These are phyloP conservation scores for Uloborus diversus DNA, from an alignment of 1,140 invertebrate species.

Conservation along the genomic window DNA sequence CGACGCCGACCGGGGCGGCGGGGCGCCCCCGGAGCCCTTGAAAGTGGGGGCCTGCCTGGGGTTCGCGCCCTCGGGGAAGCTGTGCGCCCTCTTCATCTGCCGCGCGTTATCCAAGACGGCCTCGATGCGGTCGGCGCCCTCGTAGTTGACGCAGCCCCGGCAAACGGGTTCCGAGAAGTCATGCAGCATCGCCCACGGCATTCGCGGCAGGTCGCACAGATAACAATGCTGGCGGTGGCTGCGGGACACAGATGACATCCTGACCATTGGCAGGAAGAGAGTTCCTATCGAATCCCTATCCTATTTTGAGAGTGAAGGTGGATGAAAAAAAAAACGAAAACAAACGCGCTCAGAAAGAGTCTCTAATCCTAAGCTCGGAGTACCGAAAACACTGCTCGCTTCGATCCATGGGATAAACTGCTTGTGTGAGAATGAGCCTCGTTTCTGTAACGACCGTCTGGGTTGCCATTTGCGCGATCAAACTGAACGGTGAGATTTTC, in stretches of 20 bases:
- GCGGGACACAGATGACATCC: constrained; percentile 55
- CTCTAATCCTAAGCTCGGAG: neutral
- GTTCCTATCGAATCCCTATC: too few species aligned
- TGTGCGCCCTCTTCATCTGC: constrained; percentile 86
- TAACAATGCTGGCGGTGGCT: constrained; percentile 95
- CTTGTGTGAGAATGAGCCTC: too few species aligned
- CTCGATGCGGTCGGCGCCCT: constrained; percentile 97
- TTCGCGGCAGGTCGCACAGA: constrained; percentile 96
- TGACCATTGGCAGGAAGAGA: constrained; percentile 44
- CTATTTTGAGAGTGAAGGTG: too few species aligned
- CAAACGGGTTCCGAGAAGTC: constrained; percentile 98
- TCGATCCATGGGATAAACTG: too few species aligned
- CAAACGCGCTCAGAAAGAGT: too few species aligned
- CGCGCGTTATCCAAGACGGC: constrained; percentile 91
- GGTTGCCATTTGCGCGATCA: too few species aligned
- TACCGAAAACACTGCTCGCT: too few species aligned
- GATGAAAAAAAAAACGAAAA: too few species aligned
- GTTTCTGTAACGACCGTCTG: too few species aligned
- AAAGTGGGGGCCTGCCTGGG: neutral
- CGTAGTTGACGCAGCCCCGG: constrained; percentile 98
- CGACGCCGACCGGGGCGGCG: neutral
- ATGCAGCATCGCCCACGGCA: constrained; percentile 99
- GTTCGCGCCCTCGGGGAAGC: constrained; percentile 60
- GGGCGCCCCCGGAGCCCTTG: neutral
- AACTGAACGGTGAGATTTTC: too few species aligned